phyloP scores from a whole-genome alignment of 1,140 invertebrate species.

The Bombus soroeensis region DNA sequence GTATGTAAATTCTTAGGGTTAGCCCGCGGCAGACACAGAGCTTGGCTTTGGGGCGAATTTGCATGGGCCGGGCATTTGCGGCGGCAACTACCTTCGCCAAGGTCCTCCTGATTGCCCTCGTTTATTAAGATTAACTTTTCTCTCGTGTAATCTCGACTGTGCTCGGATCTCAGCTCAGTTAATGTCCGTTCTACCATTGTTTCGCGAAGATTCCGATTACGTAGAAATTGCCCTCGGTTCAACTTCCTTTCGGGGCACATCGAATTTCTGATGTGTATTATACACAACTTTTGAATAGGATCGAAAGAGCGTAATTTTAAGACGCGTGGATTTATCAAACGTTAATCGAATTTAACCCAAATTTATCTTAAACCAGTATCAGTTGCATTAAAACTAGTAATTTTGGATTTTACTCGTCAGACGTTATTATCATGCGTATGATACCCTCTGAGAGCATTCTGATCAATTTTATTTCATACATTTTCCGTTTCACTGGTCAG shows the following conservation, averaged over 20 bases:
- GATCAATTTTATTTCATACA: too few relatives aligned
- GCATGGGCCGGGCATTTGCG: constrained; percentile 81
- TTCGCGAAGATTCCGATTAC: constrained; percentile 32
- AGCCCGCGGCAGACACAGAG: constrained; percentile 46
- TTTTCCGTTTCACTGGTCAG: too few relatives aligned
- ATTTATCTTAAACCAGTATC: too few relatives aligned
- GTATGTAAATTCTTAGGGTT: constrained; percentile 81
- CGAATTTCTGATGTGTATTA: not conserved
- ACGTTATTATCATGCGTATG: too few relatives aligned
- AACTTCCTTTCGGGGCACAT: not conserved
- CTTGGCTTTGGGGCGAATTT: constrained; percentile 74
- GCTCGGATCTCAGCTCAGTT: not conserved
- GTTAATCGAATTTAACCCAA: too few relatives aligned
- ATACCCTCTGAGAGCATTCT: too few relatives aligned
- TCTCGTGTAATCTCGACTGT: constrained; percentile 75
- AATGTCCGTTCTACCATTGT: constrained; percentile 22
- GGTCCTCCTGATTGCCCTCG: constrained; percentile 78
- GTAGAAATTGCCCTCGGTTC: constrained; percentile 20
- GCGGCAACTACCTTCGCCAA: constrained; percentile 61
- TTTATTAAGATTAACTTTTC: constrained; percentile 84
- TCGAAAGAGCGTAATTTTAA: too few relatives aligned
- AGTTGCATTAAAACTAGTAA: too few relatives aligned
- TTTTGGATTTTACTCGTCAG: too few relatives aligned
- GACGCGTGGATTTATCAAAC: too few relatives aligned
- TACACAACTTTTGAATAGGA: too few relatives aligned